Percentiles rank a stretch among this genome's conserved stretches.
Evolutionary conservation across 92 coral and sea anemone genomes (phyloP).

Genomic region (Diadumene lineata): DNA sequence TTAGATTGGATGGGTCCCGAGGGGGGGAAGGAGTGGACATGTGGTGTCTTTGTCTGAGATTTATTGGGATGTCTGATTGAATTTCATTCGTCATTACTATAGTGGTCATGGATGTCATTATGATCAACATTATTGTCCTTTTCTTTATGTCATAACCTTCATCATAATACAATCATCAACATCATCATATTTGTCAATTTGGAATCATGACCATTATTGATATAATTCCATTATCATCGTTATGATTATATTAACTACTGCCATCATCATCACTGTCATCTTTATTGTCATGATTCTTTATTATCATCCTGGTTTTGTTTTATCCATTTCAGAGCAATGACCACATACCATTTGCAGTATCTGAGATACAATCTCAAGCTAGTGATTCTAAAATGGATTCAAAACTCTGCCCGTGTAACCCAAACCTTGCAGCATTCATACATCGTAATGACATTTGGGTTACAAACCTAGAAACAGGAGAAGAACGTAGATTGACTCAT

Average conservation of each 20-base stretch:
- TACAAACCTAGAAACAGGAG: conserved; percentile 70
- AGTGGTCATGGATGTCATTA: no score
- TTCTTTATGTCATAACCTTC: no score
- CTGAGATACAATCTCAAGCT: conserved; percentile 82
- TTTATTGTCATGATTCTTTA: background rate
- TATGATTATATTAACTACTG: no score
- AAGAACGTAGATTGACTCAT: conserved; percentile 79
- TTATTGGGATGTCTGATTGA: no score
- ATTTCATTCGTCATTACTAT: no score
- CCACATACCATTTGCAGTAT: conserved; percentile 71
- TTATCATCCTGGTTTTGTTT: background rate
- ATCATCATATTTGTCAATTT: no score
- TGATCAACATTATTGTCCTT: no score
- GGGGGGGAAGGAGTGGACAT: background rate
- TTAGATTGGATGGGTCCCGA: background rate
- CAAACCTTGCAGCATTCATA: conserved; percentile 89
- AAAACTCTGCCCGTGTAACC: conserved; percentile 90
- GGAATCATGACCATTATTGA: no score
- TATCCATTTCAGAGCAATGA: conserved; percentile 38
- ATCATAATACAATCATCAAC: no score
- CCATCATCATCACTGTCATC: no score
- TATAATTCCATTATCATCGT: no score
- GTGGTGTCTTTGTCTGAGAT: background rate
- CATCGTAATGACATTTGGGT: conserved; percentile 98
- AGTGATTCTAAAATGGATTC: conserved; percentile 93